Base-by-base conservation (phyloP, 1,140 invertebrate species). In the Nomia melanderi region DNA sequence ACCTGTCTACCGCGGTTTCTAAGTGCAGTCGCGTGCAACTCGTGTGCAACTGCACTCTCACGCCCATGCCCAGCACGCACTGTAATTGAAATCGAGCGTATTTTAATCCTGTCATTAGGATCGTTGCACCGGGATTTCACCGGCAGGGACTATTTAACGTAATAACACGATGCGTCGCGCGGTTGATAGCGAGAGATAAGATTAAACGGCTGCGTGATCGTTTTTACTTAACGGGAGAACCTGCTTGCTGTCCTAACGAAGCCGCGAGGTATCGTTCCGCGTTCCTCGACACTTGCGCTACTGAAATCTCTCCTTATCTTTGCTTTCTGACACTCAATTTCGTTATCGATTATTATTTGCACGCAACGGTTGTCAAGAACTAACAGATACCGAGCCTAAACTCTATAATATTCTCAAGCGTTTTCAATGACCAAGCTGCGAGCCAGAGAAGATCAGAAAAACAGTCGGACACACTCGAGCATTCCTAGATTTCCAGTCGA, bases 21-120 rank as follows among this genome's bases (percentile, higher is more conserved):
- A 64, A 66, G 7, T 6, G 63, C 8, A 12, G n/a, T 44, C 39
- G 70, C 44, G 57, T 72, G 57, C 41, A 62, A 62, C 39, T 27
- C 8, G 39, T 9, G 11, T 36, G 31, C n/a, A 50, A 59, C 17
- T 12, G 53, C 20, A 53, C 17, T 47, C 36, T 59, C 56, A 54
- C 59, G 25, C 25, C 29, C 65, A 29, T 69, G 50, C 53, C n/a
- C 14, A 33, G 41, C 71, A 65, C 53, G 62, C 53, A 29, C 65
- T 39, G 33, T 73, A 54, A 64, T 73, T 64, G 71, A 73, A 54
- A 64, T 27, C n/a, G 23, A 50, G 53, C 23, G 36, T 25, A 25
- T 31, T 36, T 56, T 59, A 57, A 33, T 59, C 20, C 53, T 27
- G 8, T 27, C 23, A 33, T 56, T 57, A 31, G 20, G 54, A 20